These are phyloP conservation scores for Labeo rohita DNA, from an alignment of 2,113 vertebrate genomes.

Conservation along the genomic window DNA sequence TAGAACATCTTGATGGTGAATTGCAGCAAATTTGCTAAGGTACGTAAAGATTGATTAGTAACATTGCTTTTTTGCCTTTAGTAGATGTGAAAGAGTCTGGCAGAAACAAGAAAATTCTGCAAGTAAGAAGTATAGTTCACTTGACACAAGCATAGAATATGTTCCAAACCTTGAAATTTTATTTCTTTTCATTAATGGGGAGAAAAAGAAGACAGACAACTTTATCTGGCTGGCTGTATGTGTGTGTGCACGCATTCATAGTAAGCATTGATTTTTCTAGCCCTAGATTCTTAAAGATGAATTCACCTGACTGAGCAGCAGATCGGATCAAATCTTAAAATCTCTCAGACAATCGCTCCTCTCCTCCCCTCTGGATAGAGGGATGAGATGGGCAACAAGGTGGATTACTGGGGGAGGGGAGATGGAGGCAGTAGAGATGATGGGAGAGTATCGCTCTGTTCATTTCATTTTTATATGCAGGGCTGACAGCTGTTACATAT, in stretches of 20 bases:
- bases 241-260: not conserved
- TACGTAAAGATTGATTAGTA: not conserved
- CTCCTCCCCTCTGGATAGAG: conserved; percentile 31
- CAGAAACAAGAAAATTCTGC: not conserved
- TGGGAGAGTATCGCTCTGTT: not conserved
- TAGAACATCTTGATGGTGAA: not conserved
- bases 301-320: conserved; percentile 44
- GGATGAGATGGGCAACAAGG: conserved; percentile 25
- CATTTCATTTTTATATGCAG: conserved; percentile 5
- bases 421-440: not conserved
- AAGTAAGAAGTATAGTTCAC: not conserved
- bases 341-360: conserved; percentile 46
- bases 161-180: not conserved
- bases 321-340: conserved; percentile 48
- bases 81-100: not conserved
- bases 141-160: not conserved
- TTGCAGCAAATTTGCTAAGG: not conserved
- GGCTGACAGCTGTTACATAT: not conserved
- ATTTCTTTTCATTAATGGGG: not conserved
- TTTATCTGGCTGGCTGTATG: not conserved
- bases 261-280: conserved; percentile 39
- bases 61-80: not conserved
- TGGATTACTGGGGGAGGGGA: conserved; percentile 20
- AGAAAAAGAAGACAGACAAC: not conserved
- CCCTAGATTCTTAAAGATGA: conserved; percentile 42